Evolutionary conservation across 2,113 vertebrate species (phyloP), one percentile per base, ranked within the genome.

Genomic region (Podilymbus podiceps): DNA sequence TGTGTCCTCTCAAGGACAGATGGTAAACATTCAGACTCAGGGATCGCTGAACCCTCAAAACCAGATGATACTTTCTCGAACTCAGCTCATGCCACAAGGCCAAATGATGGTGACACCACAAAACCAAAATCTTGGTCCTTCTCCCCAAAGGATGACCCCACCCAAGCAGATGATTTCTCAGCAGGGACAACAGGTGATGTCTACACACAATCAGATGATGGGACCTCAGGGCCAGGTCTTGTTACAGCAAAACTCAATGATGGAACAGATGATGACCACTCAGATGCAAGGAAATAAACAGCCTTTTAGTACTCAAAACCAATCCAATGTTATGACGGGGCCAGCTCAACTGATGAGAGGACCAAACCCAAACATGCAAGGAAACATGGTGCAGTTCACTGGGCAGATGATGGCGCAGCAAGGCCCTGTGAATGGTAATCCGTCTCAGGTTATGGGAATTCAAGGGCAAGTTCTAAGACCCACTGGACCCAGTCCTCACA

Each of bases 191-290:
- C 99, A 99, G 96, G 98, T 99, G 98, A 99, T 99, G 98, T 98
- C 99, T 85, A 98, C 98, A 91, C 99, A 99, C 98, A 99, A 98
- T 98, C 99, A 99, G 98, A 98, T 99, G 98, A 98, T 99, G 98
- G 99, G 99, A 97, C 98, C 98, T 96, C 99, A 99, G 97, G 98
- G 98, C 85, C 99, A 99, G 98, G 98, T 99, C 95, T 98, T 99
- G 98, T 97, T 99, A 33, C 99, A 99, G 79, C 99, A 99, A 93
- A 99, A 99, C 89, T 98, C 98, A 5, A 98, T 99, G 98, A 99
- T 99, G 98, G 99, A 99, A 73, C 99, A 99, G 97, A 99, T 99
- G 98, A 99, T 99, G 98, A 99, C 98, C 97, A 99, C 98, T 97
- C 99, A 99, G 97, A 99, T 99, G 98, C 99, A 99, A 97, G 99